Conservation (phyloP, 2,888 invertebrate species). For the Conops quadrifasciatus region DNA sequence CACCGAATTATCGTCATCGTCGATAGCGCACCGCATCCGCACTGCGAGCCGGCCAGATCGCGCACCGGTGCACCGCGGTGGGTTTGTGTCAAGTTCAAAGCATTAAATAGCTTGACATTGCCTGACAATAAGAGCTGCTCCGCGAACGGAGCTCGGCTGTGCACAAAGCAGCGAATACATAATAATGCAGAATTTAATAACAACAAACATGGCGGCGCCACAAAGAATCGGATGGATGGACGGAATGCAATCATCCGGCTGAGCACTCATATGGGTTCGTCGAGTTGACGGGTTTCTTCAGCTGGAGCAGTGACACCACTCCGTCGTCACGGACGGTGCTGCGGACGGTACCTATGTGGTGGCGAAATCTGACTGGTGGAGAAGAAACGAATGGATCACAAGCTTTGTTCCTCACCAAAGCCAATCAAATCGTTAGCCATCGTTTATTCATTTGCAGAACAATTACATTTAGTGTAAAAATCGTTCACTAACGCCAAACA, state of each 20-base stretch:
- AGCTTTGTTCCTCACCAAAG: too few relatives aligned
- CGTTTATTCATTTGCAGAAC: too few relatives aligned
- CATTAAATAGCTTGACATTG: slow-evolving; percentile 44
- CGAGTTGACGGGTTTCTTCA: background rate
- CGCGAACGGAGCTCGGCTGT: background rate
- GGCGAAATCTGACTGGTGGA: slow-evolving; percentile 3
- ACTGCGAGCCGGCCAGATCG: background rate
- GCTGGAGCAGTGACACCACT: background rate
- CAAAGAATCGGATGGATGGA: slow-evolving; percentile 5
- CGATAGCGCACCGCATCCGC: slow-evolving; percentile 4
- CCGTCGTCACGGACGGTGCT: too few relatives aligned
- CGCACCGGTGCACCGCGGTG: background rate
- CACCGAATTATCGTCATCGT: too few relatives aligned
- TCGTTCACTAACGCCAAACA: too few relatives aligned
- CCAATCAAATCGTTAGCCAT: too few relatives aligned
- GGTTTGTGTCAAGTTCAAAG: slow-evolving; percentile 42
- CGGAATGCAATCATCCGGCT: slow-evolving; percentile 15
- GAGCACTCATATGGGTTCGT: slow-evolving; percentile 7
- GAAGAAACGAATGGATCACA: too few relatives aligned
- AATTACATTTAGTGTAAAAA: too few relatives aligned
- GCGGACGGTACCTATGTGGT: too few relatives aligned
- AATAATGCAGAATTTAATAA: too few relatives aligned
- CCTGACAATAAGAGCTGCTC: slow-evolving; percentile 36
- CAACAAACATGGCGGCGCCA: background rate
- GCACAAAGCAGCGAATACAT: too few relatives aligned